Conservation (phyloP, 2,113 vertebrate species). For the Ochotona curzoniae region DNA sequence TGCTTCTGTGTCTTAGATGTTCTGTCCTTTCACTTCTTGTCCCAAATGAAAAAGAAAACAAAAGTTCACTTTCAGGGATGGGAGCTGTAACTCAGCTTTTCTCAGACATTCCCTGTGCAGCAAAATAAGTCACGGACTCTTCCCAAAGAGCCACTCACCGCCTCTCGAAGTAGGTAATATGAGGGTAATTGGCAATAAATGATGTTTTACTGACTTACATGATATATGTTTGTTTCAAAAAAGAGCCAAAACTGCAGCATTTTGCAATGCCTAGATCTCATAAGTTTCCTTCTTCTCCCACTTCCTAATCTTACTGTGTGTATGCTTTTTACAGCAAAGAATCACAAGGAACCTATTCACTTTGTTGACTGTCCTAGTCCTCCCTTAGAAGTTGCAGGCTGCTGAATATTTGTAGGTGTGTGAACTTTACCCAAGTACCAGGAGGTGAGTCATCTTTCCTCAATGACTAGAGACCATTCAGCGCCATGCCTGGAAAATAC, state of each 20-base stretch:
- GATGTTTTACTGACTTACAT: neutral
- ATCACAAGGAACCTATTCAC: neutral
- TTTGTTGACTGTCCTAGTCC: neutral
- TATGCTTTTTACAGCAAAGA: neutral
- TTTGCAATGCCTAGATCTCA: neutral
- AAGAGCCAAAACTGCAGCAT: neutral
- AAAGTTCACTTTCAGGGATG: rapidly evolving
- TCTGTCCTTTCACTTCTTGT: neutral
- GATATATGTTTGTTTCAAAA: neutral
- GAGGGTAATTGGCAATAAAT: neutral
- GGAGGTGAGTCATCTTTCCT: neutral
- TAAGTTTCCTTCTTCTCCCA: neutral
- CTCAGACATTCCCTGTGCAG: neutral
- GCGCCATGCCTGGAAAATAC: neutral
- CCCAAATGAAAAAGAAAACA: neutral
- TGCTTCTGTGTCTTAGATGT: neutral
- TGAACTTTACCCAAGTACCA: neutral
- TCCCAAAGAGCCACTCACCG: neutral
- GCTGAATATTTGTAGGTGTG: neutral
- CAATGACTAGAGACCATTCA: neutral
- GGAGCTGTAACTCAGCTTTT: neutral
- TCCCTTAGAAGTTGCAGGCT: neutral
- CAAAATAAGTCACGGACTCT: neutral
- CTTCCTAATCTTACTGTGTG: neutral
- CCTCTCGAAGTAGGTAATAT: neutral